These are phyloP conservation scores for Smittia aterrima DNA, from an alignment of 2,888 invertebrate genomes.

Conservation along the genomic window DNA sequence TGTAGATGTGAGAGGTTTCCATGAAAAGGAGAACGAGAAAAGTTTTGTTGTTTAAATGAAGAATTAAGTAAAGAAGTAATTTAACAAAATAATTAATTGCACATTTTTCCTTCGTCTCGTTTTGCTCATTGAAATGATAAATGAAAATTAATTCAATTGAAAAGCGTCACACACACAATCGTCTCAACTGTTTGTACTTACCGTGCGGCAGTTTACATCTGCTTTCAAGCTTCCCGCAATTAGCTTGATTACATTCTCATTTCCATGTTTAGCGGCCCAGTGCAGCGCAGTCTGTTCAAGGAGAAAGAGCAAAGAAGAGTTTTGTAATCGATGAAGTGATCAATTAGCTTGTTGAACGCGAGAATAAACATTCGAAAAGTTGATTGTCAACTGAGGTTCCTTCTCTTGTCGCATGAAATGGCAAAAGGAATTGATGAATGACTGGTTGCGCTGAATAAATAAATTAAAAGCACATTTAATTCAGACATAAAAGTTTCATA, in stretches of 20 bases:
- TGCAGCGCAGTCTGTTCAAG: conserved; percentile 85
- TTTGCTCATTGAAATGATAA: conserved; percentile 7
- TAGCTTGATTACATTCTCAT: conserved; percentile 85
- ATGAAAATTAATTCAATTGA: conserved; percentile 23
- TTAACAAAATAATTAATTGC: conserved; percentile 17
- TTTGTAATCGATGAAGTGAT: background rate
- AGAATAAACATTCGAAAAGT: too few species aligned
- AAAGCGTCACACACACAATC: background rate
- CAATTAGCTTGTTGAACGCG: background rate
- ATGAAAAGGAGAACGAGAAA: background rate
- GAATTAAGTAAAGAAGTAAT: background rate
- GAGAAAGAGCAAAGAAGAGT: conserved; percentile 18
- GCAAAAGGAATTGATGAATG: too few species aligned
- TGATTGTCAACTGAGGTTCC: too few species aligned
- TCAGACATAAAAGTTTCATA: too few species aligned
- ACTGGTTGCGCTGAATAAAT: too few species aligned
- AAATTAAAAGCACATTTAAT: too few species aligned
- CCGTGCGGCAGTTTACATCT: conserved; percentile 84
- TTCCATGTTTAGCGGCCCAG: conserved; percentile 95
- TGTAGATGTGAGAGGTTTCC: background rate
- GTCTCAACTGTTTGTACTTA: conserved; percentile 55
- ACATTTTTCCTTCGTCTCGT: background rate
- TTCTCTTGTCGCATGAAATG: too few species aligned
- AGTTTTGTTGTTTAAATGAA: background rate
- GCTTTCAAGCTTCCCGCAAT: conserved; percentile 83